Percentiles rank a stretch among this genome's conserved stretches.
These are phyloP conservation scores for Ischnura elegans DNA, from an alignment of 2,888 invertebrate genomes.

Conservation along the genomic window DNA sequence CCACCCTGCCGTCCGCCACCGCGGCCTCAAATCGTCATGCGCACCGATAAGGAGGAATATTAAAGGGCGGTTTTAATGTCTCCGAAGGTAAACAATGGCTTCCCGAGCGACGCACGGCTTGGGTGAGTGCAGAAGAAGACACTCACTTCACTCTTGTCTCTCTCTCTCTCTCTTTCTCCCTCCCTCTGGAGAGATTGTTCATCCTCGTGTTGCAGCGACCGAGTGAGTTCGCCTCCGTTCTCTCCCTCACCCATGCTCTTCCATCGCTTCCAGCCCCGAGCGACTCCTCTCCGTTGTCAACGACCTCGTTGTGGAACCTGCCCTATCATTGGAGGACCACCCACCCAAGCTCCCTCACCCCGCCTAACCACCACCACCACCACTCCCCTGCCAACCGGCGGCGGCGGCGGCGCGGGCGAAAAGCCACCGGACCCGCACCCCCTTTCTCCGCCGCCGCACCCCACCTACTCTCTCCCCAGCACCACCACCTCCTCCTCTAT, in stretches of 20 bases:
- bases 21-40: not conserved
- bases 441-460: not conserved
- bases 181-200: not conserved
- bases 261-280: too few species aligned
- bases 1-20: not conserved
- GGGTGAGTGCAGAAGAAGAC: not conserved
- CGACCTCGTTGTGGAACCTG: constrained; percentile 66
- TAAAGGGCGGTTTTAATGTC: not conserved
- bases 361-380: not conserved
- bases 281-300: constrained; percentile 29
- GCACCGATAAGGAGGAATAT: not conserved
- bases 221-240: not conserved
- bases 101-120: not conserved
- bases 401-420: too few species aligned
- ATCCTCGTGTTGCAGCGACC: not conserved
- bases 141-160: too few species aligned
- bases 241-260: not conserved
- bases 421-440: not conserved
- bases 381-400: not conserved
- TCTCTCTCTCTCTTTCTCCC: not conserved
- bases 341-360: constrained; percentile 11
- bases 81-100: not conserved
- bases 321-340: constrained; percentile 66
- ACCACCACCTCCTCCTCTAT: not conserved
- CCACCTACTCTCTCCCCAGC: not conserved